These are phyloP conservation scores for Gallinago nigripennis DNA, from an alignment of 2,797 vertebrate species.

Conservation along the genomic window DNA sequence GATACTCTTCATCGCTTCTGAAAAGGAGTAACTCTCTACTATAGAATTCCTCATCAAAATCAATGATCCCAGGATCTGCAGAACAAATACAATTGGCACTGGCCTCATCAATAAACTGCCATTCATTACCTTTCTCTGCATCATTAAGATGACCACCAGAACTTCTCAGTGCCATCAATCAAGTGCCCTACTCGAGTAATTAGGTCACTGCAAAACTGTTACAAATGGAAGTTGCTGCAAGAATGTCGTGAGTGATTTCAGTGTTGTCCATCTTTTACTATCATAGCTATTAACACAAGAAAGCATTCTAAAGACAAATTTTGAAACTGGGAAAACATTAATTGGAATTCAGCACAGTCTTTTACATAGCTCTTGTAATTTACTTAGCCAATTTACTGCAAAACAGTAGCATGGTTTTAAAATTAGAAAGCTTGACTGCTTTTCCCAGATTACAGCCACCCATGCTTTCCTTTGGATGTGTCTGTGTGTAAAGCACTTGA, in stretches of 20 bases:
- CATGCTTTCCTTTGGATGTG: background rate
- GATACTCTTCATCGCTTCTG: background rate
- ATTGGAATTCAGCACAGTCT: background rate
- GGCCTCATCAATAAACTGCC: background rate
- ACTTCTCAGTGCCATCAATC: background rate
- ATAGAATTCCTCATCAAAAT: background rate
- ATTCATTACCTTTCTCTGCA: background rate
- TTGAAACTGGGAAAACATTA: background rate
- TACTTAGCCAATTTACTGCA: background rate
- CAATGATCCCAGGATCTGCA: background rate
- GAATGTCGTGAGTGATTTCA: background rate
- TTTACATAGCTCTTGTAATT: background rate
- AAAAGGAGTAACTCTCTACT: background rate
- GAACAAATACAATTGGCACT: background rate
- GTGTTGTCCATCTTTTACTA: background rate
- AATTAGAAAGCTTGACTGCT: background rate
- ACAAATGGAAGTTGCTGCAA: background rate
- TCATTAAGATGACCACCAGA: background rate
- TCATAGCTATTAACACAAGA: background rate
- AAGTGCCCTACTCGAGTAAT: background rate
- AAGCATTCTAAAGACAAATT: background rate
- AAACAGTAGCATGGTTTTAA: background rate
- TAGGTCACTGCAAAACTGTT: background rate
- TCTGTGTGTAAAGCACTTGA: rapidly evolving
- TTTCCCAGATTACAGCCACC: background rate